Evolutionary conservation across 2,888 invertebrate genomes (phyloP), one percentile per base, ranked within the genome.

Genomic region (Nemotelus nigrinus): DNA sequence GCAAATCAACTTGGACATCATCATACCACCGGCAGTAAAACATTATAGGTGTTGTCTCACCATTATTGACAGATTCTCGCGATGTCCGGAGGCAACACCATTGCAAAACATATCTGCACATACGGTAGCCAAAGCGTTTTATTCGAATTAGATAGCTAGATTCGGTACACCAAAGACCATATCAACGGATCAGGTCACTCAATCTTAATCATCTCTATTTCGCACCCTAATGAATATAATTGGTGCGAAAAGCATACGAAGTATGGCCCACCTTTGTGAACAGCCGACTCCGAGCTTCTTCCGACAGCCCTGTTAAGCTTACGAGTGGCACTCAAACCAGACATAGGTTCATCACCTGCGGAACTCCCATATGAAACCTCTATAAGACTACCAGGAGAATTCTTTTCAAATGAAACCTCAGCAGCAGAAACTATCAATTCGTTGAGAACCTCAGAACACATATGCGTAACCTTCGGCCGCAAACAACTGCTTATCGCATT

Each of bases 31-130:
- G 3, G 57, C 57, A 7, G 8, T 7, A 57, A 68, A 78, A 5
- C 25, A 25, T 25, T 68, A 10, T 63, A 72, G 64, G 5, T 75
- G 74, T 6, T 79, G 79, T 7, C 10, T 77, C 0, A 77, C n/a
- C 25, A 60, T 60, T 5, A 60, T 60, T 60, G 41, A 60, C 41
- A 60, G 60, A 39, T 60, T 25, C 7, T 64, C 77, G 0, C 70
- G 77, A 25, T 77, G 74, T 10, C 78, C 78, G 0, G 74, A 75
- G 8, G 77, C 70, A 7, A 57, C 77, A 44, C 70, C 77, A 1
- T 48, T 78, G 2, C 64, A 76, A 76, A 77, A 80, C 58, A 78
- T 77, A 78, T 53, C 72, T 1, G 71, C 78, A 2, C 78, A 80
- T 41, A 77, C 77, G 6, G 74, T 76, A 25, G 25, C 25, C 25